phyloP scores from a whole-genome alignment of 2,797 vertebrate species.

The Scleropages formosus region DNA sequence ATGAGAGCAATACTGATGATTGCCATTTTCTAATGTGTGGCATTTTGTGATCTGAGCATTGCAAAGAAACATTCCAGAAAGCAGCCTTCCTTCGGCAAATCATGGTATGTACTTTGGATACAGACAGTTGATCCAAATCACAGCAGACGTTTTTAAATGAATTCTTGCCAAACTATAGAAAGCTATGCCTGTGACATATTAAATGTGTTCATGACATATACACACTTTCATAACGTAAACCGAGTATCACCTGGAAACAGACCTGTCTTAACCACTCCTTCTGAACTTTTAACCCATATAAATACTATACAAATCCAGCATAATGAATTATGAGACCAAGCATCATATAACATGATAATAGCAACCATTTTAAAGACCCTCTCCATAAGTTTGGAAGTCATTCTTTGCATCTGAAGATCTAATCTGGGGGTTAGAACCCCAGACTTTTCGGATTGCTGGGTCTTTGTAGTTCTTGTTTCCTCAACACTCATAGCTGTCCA shows the following conservation, averaged over 20 bases:
- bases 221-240: neutral
- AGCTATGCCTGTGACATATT: neutral
- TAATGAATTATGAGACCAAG: neutral
- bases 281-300: neutral
- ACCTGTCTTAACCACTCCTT: neutral
- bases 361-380: neutral
- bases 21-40: neutral
- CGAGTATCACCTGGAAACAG: neutral
- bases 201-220: neutral
- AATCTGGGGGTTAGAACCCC: no score
- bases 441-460: no score
- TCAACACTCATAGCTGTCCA: no score
- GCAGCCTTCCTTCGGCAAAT: constrained; percentile 1
- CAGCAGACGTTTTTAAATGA: constrained; percentile 2
- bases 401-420: no score
- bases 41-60: neutral
- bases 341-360: constrained; percentile 4
- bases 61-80: neutral
- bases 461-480: no score
- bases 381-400: no score
- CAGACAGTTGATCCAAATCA: no score
- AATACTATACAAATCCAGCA: constrained; percentile 5
- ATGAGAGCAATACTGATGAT: neutral
- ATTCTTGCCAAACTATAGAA: neutral
- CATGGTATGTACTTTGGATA: neutral